These are phyloP conservation scores for Willisornis vidua DNA, from an alignment of 2,113 vertebrate genomes.

Conservation along the genomic window DNA sequence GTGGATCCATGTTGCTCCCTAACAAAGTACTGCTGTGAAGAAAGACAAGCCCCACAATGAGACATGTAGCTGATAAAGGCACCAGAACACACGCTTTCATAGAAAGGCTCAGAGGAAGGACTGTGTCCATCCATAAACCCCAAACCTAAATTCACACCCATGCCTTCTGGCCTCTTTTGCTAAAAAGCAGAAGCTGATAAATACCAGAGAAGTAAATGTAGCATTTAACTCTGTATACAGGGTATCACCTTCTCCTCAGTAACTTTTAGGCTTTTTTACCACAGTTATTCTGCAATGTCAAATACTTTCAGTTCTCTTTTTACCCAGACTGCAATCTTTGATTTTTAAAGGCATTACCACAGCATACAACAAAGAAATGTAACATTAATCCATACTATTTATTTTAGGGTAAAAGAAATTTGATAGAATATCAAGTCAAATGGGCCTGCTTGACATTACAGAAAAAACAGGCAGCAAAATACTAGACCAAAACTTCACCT, in stretches of 20 bases:
- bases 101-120: neutral
- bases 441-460: neutral
- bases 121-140: neutral
- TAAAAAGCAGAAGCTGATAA: neutral
- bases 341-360: neutral
- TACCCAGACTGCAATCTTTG: neutral
- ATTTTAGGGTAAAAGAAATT: neutral
- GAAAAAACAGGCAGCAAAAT: neutral
- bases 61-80: fast-evolving
- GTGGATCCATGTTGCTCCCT: neutral
- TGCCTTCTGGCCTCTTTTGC: neutral
- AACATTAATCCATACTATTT: neutral
- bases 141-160: neutral
- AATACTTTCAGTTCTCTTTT: neutral
- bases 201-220: neutral
- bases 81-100: fast-evolving
- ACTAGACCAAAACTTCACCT: neutral
- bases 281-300: neutral
- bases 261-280: neutral
- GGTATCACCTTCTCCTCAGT: neutral
- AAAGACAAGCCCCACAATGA: neutral
- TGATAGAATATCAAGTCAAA: neutral
- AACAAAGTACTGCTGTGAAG: neutral
- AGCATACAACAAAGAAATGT: neutral
- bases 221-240: neutral